Base-by-base conservation (phyloP, 2,888 invertebrate species). In the Acanthoscelides obtectus region DNA sequence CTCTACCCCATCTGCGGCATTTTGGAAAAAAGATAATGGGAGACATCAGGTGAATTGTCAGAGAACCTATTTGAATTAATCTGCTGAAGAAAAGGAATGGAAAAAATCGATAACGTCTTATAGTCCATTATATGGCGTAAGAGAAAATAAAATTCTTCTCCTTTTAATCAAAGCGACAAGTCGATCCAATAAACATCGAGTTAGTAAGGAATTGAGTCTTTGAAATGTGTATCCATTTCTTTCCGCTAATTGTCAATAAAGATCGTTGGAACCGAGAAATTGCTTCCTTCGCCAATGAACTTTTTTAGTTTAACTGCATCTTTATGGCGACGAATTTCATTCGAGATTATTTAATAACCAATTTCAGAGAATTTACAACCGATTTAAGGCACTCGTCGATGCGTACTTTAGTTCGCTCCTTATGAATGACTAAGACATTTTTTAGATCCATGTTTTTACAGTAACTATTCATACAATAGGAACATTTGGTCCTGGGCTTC, bases 111-210 rank as follows among this genome's bases (percentile, higher is more conserved):
- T 66, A 66, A 21, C 66, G 66, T 21, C 21, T 21, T 66, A 69
- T 74, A 72, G 72, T 76, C 75, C 75, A 76, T 74, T 75, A 75
- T 76, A 76, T 78, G 76, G 74, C 77, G 72, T 73, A 72, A 71
- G 72, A 72, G 75, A 78, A 79, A 77, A 80, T 80, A 80, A 81
- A 80, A 79, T 75, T 79, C 76, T 69, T 77, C 80, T 80, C 78
- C 78, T 79, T 80, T 80, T 81, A 80, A 81, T 81, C 81, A 81
- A 81, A 81, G 81, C 78, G 79, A 78, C 80, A 79, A 78, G 77
- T 78, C 78, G 79, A 81, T 79, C 80, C 79, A 81, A 81, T 81
- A 80, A 80, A 81, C 81, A 80, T 81, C 78, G 79, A 80, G 80
- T 81, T 81, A 79, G 79, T 78, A 76, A 77, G 75, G 79, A 80